phyloP scores from a whole-genome alignment of 2,113 vertebrate genomes.

The Anas platyrhynchos region DNA sequence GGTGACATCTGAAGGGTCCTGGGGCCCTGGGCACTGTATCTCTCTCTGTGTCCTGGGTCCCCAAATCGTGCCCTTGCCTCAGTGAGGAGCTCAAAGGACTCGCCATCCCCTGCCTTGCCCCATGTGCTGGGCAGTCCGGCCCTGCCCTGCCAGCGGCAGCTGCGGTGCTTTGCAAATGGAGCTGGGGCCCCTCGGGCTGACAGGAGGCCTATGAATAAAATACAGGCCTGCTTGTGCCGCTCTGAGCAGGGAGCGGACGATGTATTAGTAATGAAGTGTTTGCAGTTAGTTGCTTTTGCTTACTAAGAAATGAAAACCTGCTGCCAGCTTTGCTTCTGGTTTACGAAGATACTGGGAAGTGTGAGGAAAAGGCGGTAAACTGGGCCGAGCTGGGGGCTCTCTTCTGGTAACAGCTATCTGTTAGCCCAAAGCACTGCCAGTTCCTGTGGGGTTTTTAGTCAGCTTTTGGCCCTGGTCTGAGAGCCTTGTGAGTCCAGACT shows the following conservation, averaged over 20 bases:
- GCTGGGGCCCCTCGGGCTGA: neutral
- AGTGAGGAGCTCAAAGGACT: neutral
- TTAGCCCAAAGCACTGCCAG: neutral
- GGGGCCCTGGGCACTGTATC: neutral
- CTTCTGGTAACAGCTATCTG: neutral
- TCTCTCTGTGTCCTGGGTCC: fast-evolving
- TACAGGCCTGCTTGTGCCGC: neutral
- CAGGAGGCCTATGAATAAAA: slow-evolving; percentile 52
- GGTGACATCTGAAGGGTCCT: neutral
- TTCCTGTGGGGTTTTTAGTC: neutral
- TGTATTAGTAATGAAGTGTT: slow-evolving; percentile 62
- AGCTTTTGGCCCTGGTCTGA: neutral
- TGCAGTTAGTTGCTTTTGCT: slow-evolving; percentile 26
- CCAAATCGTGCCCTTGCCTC: neutral
- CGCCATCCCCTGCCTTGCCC: neutral
- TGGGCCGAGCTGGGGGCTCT: neutral
- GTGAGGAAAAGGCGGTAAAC: neutral
- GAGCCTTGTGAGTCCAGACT: neutral
- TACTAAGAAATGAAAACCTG: slow-evolving; percentile 27
- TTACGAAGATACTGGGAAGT: neutral
- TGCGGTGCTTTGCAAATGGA: neutral
- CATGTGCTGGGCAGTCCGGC: neutral
- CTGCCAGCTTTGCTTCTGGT: neutral
- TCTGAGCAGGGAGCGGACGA: slow-evolving; percentile 1
- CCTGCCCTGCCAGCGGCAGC: neutral